A percentile compares a stretch with the other conserved stretches of the same genome.
phyloP scores from a whole-genome alignment of 2,888 invertebrate genomes.

The Teleiodes luculella region DNA sequence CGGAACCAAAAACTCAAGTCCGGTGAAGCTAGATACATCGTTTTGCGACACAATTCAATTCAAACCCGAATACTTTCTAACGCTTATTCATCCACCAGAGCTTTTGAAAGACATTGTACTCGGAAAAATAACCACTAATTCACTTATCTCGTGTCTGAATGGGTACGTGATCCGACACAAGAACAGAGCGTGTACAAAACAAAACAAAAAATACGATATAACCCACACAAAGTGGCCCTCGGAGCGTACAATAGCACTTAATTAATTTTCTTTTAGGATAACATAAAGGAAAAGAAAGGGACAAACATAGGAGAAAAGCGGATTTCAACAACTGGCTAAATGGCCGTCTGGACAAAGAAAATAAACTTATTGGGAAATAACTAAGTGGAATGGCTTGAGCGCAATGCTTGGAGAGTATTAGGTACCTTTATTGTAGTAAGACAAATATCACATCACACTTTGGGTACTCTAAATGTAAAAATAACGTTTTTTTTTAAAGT shows the following conservation, averaged over 20 bases:
- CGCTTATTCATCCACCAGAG: not conserved
- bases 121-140: constrained; percentile 3
- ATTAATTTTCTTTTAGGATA: constrained; percentile 68
- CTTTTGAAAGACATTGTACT: not conserved
- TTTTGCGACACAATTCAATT: not conserved
- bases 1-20: no score
- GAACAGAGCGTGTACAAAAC: constrained; percentile 22
- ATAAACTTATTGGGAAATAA: not conserved
- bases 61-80: not conserved
- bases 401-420: not conserved
- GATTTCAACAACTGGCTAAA: constrained; percentile 39
- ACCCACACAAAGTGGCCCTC: constrained; percentile 49
- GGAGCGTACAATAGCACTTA: constrained; percentile 59
- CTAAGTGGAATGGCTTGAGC: not conserved
- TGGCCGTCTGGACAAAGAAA: not conserved
- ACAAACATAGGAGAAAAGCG: constrained; percentile 51
- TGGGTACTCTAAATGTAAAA: no score
- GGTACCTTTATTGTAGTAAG: no score
- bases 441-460: no score
- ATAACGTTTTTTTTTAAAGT: no score
- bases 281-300: constrained; percentile 55
- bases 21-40: not conserved
- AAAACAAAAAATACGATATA: constrained; percentile 24
- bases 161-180: constrained; percentile 12
- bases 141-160: constrained; percentile 7